Base-by-base conservation (phyloP, 2,888 invertebrate genomes). In the Crossocerus cetratus region DNA sequence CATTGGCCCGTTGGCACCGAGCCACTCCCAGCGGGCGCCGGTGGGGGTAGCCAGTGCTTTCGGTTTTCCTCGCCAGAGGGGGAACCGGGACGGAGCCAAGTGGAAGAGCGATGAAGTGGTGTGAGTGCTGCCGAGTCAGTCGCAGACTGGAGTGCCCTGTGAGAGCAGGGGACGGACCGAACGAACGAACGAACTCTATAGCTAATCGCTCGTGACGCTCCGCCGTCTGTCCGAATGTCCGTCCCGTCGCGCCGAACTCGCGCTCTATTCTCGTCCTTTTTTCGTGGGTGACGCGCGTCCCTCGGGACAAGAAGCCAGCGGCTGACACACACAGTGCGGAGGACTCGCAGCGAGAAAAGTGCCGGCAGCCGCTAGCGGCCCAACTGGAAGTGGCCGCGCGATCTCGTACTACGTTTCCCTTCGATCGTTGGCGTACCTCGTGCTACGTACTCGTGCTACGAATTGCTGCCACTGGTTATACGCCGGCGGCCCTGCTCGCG, bases 41-140 rank as follows among this genome's bases (percentile, higher is more conserved):
- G 91, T 91, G 87, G 92, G 91, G 79, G 83, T 8, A 58, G 4
- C 86, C 89, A 56, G 65, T 92, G 89, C 91, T 88, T 91, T 91
- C 91, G 91, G 91, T 90, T 91, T 91, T 80, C 90, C 91, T 90
- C 90, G 83, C 90, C 87, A 90, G 91, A 90, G 87, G 91, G 89
- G 82, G 81, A 82, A 76, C 74, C 69, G 81, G 76, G 83, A 83
- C 78, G 91, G 86, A 78, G 83, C 68, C 73, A 77, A 81, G 78
- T 77, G 82, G 82, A 85, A 83, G 86, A 77, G 83, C 85, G 86
- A 82, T 88, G 87, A 87, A 87, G 87, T 89, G 87, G 90, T 90
- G 89, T 89, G 90, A 88, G 90, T 88, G 87, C 83, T 85, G 78
- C 82, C 85, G 85, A 88, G 89, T 89, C 89, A 90, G 90, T 90